Evolutionary conservation across 2,888 invertebrate genomes (phyloP), one percentile per base, ranked within the genome.

Genomic region (Doris montereyensis): DNA sequence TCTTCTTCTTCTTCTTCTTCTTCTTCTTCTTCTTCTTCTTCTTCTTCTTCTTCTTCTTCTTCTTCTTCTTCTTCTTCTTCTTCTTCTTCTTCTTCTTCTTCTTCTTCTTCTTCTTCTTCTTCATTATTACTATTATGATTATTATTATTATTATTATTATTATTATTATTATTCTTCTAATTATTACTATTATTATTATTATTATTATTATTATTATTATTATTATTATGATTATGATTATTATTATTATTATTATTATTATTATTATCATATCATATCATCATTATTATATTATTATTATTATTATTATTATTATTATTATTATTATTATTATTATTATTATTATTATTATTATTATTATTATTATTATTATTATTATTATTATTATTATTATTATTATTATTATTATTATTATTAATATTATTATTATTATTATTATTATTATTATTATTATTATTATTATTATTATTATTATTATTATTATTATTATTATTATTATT

Each of bases 121-220:
- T 5, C 52, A 17, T 10, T 21, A 58, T 4, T 58, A 58, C 68
- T 28, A 32, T 41, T n/a, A 57, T 32, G n/a, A 35, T 52, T 41
- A 34, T 28, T 24, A 17, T 70, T 0, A 17, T 73, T n/a, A 13
- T 35, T 21, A 78, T 41, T 17, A n/a, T 52, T n/a, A 65, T 52
- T 13, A 3, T n/a, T 80, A 79, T 8, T 52, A 75, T 35, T 79
- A 81, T 24, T 76, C 82, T 76, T 81, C 72, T 73, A 28, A 41
- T n/a, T 24, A 24, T 41, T 52, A 65, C 52, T 78, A 68, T n/a
- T 41, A 21, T 13, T 32, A 41, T 24, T 57, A 70, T 58, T 74
- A n/a, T n/a, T n/a, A n/a, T n/a, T n/a, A n/a, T n/a, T n/a, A n/a
- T n/a, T n/a, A n/a, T n/a, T n/a, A n/a, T n/a, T n/a, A n/a, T n/a